Percentiles rank a stretch among this genome's conserved stretches.
phyloP scores from a whole-genome alignment of 2,113 vertebrate genomes.

The Mesocricetus auratus region DNA sequence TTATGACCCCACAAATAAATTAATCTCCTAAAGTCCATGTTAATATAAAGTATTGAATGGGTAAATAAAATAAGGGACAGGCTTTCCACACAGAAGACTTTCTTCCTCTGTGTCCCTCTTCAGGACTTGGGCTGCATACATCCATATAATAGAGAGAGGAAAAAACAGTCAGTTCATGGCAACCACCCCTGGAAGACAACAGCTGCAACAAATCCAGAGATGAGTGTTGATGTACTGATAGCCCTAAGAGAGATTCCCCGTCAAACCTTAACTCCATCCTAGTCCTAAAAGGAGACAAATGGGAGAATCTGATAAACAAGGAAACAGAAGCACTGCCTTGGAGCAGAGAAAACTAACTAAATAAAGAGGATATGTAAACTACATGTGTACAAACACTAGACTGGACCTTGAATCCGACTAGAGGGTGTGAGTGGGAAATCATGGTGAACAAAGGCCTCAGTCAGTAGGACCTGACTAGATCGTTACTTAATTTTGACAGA shows the following conservation, averaged over 20 bases:
- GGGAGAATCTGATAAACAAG: neutral
- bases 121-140: neutral
- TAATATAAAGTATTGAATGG: neutral
- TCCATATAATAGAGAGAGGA: neutral
- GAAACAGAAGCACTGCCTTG: neutral
- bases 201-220: neutral
- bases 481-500: conserved; percentile 33
- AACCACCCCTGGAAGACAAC: neutral
- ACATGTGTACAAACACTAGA: neutral
- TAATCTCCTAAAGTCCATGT: neutral
- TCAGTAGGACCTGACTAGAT: neutral
- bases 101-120: neutral
- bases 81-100: neutral
- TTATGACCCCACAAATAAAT: conserved; percentile 12
- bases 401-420: neutral
- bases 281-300: neutral
- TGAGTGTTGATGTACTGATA: neutral
- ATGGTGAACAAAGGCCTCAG: neutral
- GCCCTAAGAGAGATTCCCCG: neutral
- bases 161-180: neutral
- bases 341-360: neutral
- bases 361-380: neutral
- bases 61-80: neutral
- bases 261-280: neutral
- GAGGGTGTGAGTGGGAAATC: neutral